Conservation (phyloP, 2,113 vertebrate genomes). For the Equus przewalskii region DNA sequence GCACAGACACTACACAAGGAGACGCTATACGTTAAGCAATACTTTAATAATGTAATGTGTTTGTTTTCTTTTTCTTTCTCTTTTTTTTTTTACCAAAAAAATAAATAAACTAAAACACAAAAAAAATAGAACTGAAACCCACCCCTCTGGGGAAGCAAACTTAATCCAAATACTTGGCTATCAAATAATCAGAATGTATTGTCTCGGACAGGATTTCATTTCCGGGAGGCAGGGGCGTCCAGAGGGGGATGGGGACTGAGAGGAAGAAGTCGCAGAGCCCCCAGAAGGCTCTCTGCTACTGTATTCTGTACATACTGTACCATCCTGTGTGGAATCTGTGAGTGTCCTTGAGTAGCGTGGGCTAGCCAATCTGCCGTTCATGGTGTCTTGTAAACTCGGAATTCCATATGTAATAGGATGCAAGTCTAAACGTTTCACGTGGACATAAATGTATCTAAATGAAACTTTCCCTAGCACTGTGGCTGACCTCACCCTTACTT, state of each 20-base stretch:
- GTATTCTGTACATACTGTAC: slow-evolving; percentile 82
- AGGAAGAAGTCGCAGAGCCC: slow-evolving; percentile 77
- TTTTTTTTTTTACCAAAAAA: slow-evolving; percentile 84
- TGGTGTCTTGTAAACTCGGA: slow-evolving; percentile 87
- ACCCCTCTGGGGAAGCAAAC: slow-evolving; percentile 68
- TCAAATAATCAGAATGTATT: slow-evolving; percentile 85
- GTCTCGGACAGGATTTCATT: slow-evolving; percentile 83
- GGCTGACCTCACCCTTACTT: slow-evolving; percentile 93
- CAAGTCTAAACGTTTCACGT: slow-evolving; percentile 89
- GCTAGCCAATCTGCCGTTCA: slow-evolving; percentile 82
- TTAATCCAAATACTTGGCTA: slow-evolving; percentile 80
- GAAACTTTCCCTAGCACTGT: slow-evolving; percentile 90
- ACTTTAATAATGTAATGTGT: slow-evolving; percentile 90
- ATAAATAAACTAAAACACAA: slow-evolving; percentile 63
- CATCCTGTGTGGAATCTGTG: slow-evolving; percentile 83
- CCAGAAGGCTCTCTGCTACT: slow-evolving; percentile 75
- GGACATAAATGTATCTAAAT: slow-evolving; percentile 90
- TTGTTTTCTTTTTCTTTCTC: slow-evolving; percentile 69
- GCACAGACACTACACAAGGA: slow-evolving; percentile 86
- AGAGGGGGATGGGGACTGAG: slow-evolving; percentile 65
- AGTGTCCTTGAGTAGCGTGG: slow-evolving; percentile 83
- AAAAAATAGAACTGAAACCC: slow-evolving; percentile 55
- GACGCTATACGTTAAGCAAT: slow-evolving; percentile 90
- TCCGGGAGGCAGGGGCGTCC: slow-evolving; percentile 56
- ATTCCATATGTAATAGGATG: slow-evolving; percentile 90